Conservation (phyloP, 2,797 vertebrate species). For the Mormyrops attenuatus region DNA sequence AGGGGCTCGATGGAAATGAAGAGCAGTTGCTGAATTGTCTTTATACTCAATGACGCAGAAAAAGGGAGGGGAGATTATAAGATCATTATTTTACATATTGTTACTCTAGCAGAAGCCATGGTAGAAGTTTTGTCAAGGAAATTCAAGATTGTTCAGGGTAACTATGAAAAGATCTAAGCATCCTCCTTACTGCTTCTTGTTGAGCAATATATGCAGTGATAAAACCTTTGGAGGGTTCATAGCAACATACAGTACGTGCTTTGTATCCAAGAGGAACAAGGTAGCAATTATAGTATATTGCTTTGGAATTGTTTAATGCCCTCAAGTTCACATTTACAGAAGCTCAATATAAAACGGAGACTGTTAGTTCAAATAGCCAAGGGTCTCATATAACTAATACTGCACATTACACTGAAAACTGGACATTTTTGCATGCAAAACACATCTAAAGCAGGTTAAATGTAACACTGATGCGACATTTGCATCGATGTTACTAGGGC, state of each 20-base stretch:
- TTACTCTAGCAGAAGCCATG: not conserved
- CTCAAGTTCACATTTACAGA: not conserved
- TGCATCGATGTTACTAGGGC: not conserved
- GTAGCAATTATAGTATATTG: not conserved
- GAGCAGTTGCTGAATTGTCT: not conserved
- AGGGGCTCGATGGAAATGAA: not conserved
- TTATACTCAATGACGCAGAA: not conserved
- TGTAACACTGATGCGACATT: not conserved
- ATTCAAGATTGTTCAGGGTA: not conserved
- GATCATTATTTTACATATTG: not conserved
- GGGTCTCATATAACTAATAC: not conserved
- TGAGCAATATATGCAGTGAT: not conserved
- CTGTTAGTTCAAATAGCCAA: not conserved
- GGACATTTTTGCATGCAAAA: not conserved
- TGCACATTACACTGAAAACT: not conserved
- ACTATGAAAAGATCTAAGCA: not conserved
- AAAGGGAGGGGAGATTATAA: not conserved
- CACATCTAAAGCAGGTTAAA: not conserved
- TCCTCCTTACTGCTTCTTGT: not conserved
- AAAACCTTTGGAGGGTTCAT: not conserved
- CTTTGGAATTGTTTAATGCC: not conserved
- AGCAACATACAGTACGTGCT: not conserved
- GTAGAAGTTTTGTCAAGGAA: not conserved
- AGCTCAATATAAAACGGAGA: constrained; percentile 6
- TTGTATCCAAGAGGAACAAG: not conserved